Percentiles rank a stretch among this genome's conserved stretches.
Evolutionary conservation across 2,797 vertebrate genomes (phyloP).

Genomic region (Spatula versicolor): DNA sequence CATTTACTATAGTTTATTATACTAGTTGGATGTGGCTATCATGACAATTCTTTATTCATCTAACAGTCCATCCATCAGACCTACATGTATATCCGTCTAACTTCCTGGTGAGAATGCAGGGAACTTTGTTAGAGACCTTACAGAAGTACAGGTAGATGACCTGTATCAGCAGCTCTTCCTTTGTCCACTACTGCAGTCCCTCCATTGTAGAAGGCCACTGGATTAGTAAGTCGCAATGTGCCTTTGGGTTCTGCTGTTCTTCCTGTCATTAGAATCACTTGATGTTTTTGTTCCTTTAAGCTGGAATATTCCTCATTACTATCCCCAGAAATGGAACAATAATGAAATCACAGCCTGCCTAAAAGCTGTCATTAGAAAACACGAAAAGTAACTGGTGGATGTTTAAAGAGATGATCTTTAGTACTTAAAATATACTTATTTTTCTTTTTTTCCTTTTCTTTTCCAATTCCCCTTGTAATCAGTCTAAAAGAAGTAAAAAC

Average conservation of each 20-base stretch:
- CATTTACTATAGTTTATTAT: background rate
- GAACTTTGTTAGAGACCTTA: background rate
- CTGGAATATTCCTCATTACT: background rate
- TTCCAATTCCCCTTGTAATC: background rate
- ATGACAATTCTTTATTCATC: background rate
- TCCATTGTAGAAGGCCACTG: background rate
- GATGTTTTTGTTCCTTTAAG: background rate
- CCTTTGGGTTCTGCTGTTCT: background rate
- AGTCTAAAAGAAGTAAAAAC: background rate
- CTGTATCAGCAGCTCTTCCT: background rate
- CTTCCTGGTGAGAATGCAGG: background rate
- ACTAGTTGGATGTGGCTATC: background rate
- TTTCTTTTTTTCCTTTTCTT: background rate
- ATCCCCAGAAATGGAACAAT: background rate
- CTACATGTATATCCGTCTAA: background rate
- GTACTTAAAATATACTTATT: background rate
- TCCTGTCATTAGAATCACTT: background rate
- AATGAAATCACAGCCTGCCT: background rate
- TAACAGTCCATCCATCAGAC: background rate
- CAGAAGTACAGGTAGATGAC: background rate
- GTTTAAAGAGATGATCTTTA: background rate
- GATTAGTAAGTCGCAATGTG: background rate
- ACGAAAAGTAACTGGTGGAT: background rate
- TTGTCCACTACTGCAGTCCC: background rate
- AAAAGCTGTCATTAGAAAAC: background rate